Base-by-base conservation (phyloP, 2,888 invertebrate species). In the Holacanthella duospinosa region DNA sequence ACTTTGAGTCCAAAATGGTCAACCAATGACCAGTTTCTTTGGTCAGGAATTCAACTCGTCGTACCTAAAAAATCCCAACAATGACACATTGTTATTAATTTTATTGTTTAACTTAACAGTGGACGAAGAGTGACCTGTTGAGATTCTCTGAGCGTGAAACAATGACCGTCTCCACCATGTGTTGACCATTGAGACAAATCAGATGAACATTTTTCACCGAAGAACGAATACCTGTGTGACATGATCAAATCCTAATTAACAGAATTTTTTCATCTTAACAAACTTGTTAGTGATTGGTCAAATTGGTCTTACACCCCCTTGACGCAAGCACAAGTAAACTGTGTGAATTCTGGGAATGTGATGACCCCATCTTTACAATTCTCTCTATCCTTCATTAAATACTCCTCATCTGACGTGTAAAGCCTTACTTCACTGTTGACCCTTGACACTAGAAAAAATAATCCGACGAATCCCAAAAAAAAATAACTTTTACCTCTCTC, bases 331-430 rank as follows among this genome's bases (percentile, higher is more conserved):
- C 65, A 66, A 26, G 66, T 61, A 61, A 68, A 67, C 56, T 70
- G 69, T 53, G 64, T 65, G 55, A 66, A 64, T 62, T 68, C 66
- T n/a, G 64, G 62, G 21, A 68, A 70, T 55, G 65, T 59, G n/a
- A 66, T 64, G 2, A 68, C 68, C 60, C 65, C 66, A 57, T 66
- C 68, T 12, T 25, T 64, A 29, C 48, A 48, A 21, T 48, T 21
- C n/a, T 48, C 48, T n/a, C n/a, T 21, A 4, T 48, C 48, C 19
- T 4, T 21, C 48, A 48, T 48, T 16, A 36, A 6, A 4, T 16
- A 9, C 21, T 48, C 48, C 6, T 21, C 48, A 48, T 21, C 48
- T 9, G 6, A 9, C n/a, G 19, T 21, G 21, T 48, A 48, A 16
- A 36, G 36, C 36, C 16, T 36, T 12, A 36, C 36, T 12, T 36